phyloP scores from a whole-genome alignment of 2,797 vertebrate species.

The Eupleurogrammus muticus region DNA sequence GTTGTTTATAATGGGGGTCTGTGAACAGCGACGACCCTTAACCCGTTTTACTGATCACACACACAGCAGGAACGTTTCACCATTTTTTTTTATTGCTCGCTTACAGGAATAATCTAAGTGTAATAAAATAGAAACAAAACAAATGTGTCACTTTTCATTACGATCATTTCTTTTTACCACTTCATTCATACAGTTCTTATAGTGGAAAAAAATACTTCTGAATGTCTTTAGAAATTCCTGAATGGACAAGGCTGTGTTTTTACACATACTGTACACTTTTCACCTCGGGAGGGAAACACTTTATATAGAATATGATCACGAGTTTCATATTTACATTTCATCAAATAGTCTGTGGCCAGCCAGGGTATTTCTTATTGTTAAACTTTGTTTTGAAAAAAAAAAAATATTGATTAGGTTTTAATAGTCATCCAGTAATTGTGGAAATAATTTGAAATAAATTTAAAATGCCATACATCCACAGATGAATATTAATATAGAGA shows the following conservation, averaged over 20 bases:
- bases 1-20: conserved; percentile 44
- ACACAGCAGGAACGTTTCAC: not conserved
- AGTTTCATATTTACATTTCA: conserved; percentile 78
- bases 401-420: conserved; percentile 81
- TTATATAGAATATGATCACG: not conserved
- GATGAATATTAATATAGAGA: no score
- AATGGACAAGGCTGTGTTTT: conserved; percentile 17
- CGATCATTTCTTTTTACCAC: no score
- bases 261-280: conserved; percentile 37
- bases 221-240: conserved; percentile 17
- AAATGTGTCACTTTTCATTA: conserved; percentile 6
- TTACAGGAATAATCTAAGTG: not conserved
- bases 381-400: conserved; percentile 89
- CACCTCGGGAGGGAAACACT: conserved; percentile 1
- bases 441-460: no score
- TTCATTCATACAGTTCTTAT: not conserved
- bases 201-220: conserved; percentile 11
- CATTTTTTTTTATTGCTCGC: conserved; percentile 17
- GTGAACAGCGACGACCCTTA: conserved; percentile 43
- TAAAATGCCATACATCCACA: no score
- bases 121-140: conserved; percentile 19
- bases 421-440: conserved; percentile 82
- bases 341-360: conserved; percentile 86
- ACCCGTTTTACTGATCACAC: conserved; percentile 19
- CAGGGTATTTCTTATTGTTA: conserved; percentile 84